Evolutionary conservation across 2,888 invertebrate genomes (phyloP).

Genomic region (Suillia variegata): DNA sequence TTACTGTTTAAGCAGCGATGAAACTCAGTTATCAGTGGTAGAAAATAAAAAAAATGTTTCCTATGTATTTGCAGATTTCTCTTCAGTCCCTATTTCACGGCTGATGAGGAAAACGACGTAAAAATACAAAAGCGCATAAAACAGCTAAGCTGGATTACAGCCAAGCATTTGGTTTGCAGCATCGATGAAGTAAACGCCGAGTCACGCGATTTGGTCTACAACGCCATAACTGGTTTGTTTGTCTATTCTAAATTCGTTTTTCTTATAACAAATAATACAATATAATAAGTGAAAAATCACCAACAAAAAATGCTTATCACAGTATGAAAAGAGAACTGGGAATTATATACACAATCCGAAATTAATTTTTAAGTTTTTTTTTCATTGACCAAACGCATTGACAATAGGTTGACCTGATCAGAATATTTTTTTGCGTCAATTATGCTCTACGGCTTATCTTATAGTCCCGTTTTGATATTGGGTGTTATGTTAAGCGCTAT

Average conservation of each 20-base stretch:
- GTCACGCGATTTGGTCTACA: conserved; percentile 89
- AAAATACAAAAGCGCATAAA: conserved; percentile 92
- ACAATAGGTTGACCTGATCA: no score
- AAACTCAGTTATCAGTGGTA: no score
- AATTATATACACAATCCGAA: no score
- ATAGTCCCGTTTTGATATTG: no score
- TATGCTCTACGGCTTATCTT: no score
- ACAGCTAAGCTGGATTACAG: conserved; percentile 95
- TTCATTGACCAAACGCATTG: no score
- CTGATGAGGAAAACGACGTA: conserved; percentile 93
- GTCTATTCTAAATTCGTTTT: neutral
- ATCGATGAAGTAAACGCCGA: conserved; percentile 84
- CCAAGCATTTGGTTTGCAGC: conserved; percentile 89
- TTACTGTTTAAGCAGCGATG: neutral
- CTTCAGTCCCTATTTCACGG: conserved; percentile 87
- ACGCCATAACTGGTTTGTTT: conserved; percentile 82
- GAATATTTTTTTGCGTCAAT: no score
- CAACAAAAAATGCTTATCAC: no score
- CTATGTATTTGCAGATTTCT: conserved; percentile 70
- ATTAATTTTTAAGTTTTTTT: no score
- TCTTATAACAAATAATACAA: neutral
- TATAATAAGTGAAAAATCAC: neutral
- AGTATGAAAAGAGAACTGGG: no score
- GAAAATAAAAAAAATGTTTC: no score
- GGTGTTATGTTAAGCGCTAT: no score